Base-by-base conservation (phyloP, 2,797 vertebrate genomes). In the Hozukius guyotensis region DNA sequence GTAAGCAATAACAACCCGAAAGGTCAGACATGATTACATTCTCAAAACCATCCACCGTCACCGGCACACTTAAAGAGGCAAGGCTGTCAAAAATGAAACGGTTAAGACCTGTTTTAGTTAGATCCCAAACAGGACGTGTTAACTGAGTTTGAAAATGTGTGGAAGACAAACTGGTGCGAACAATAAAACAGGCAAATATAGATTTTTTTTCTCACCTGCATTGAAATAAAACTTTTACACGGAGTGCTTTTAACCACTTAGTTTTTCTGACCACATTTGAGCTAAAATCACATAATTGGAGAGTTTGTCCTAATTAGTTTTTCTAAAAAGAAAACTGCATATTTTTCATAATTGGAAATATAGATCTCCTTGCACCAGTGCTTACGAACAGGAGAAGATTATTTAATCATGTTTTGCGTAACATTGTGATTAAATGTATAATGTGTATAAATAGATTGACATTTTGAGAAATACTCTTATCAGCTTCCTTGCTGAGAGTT, bases 21-120 rank as follows among this genome's bases (percentile, higher is more conserved):
- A 77, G 74, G 61, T 87, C 80, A 78, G 13, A 8, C 4, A 3
- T 38, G 22, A 75, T 67, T 31, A 16, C 16, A 46, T 77, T 77
- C 80, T 64, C 24, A 62, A 83, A 86, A 63, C 8, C 46, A 24
- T 14, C 24, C 36, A 27, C 27, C 36, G 4, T 34, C 7, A 52
- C 60, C 14, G 0, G 65, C 8, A 36, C 8, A 22, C 70, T 76
- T 61, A 49, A 52, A 64, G 22, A 57, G 25, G 49, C n/a, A 27
- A 59, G 4, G 24, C 8, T 29, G 31, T 60, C 34, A n/a, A 76
- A 82, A 56, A 61, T 34, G 1, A 77, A 84, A 74, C 9, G 12
- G 22, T 63, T 49, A 31, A 6, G 24, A 53, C 10, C 6, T 4
- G 55, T 73, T 72, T 65, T 36, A 68, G 29, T 72, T 4, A 20